phyloP scores from a whole-genome alignment of 2,797 vertebrate genomes.

The Cossypha caffra region DNA sequence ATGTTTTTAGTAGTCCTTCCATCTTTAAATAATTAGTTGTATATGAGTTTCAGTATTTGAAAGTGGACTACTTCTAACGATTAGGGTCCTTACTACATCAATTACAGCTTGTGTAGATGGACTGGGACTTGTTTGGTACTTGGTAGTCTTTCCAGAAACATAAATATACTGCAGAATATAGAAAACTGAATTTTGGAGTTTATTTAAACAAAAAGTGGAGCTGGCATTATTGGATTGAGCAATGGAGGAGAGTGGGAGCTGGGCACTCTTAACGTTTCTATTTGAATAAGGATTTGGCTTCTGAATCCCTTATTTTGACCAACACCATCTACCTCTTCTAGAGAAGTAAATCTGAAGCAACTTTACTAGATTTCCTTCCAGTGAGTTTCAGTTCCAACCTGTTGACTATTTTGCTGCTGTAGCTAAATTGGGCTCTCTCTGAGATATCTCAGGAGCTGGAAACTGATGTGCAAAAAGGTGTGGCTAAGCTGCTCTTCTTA shows the following conservation, averaged over 20 bases:
- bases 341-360: background rate
- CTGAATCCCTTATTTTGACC: background rate
- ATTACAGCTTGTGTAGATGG: background rate
- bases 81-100: background rate
- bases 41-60: background rate
- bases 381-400: background rate
- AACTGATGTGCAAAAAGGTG: background rate
- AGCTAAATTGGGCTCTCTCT: background rate
- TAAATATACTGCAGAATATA: background rate
- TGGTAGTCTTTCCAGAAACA: background rate
- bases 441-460: background rate
- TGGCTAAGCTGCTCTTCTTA: background rate
- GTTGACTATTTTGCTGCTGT: background rate
- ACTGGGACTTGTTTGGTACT: background rate
- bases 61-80: background rate
- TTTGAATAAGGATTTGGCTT: background rate
- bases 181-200: background rate
- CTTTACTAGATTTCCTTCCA: background rate
- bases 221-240: background rate
- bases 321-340: background rate
- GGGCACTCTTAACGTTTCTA: accelerated
- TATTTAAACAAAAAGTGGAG: too few relatives aligned
- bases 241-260: background rate
- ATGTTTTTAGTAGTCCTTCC: background rate
- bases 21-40: background rate